Conservation (phyloP, 2,113 vertebrate genomes). For the Rhineura floridana region DNA sequence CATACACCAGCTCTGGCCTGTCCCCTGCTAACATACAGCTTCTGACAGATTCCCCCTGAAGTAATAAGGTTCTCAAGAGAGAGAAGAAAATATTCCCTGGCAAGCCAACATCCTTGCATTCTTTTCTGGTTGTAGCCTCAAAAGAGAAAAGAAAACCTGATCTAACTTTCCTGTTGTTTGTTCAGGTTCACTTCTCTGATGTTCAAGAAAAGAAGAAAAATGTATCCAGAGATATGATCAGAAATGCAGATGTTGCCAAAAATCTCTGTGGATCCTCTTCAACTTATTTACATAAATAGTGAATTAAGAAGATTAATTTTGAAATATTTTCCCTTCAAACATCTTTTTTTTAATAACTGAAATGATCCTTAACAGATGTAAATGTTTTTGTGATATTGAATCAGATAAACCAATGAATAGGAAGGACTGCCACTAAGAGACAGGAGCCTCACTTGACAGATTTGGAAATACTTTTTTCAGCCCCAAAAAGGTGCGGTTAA, state of each 20-base stretch:
- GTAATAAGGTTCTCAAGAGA: too few species aligned
- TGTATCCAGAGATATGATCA: not conserved
- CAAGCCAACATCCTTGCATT: not conserved
- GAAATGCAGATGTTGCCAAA: not conserved
- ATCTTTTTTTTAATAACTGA: rapidly evolving
- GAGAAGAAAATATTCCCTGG: too few species aligned
- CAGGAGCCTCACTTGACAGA: not conserved
- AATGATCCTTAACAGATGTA: not conserved
- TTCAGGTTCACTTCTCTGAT: not conserved
- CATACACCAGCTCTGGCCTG: too few species aligned
- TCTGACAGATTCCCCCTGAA: too few species aligned
- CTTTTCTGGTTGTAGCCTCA: not conserved
- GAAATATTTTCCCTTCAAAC: not conserved
- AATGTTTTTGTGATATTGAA: not conserved
- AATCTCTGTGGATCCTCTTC: not conserved
- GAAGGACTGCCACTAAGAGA: not conserved
- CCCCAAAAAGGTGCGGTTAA: not conserved
- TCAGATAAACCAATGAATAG: not conserved
- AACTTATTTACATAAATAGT: slow-evolving; percentile 5
- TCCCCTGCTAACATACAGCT: too few species aligned
- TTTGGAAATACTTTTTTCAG: not conserved
- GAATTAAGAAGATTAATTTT: not conserved
- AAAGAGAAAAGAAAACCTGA: not conserved
- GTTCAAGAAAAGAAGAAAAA: not conserved
- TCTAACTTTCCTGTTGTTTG: not conserved